phyloP scores from a whole-genome alignment of 1,140 invertebrate genomes.

The Drosophila pseudoobscura region DNA sequence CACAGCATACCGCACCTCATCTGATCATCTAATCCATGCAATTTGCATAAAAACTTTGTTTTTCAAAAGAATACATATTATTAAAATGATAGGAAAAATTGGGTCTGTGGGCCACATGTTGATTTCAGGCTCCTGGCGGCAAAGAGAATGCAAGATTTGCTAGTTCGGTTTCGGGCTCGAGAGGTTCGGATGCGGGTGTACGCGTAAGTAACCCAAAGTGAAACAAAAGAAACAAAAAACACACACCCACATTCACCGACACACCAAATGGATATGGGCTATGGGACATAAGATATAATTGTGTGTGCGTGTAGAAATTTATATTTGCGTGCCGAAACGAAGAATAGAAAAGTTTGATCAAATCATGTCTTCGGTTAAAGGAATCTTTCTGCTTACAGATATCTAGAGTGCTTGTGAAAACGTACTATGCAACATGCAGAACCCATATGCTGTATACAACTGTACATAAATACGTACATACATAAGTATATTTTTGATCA shows the following conservation, averaged over 20 bases:
- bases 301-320: constrained; percentile 47
- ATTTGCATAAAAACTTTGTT: constrained; percentile 58
- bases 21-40: constrained; percentile 6
- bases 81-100: not conserved
- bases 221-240: constrained; percentile 72
- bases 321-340: constrained; percentile 33
- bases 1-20: not conserved
- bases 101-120: constrained; percentile 33
- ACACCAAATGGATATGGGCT: not conserved
- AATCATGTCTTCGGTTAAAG: constrained; percentile 38
- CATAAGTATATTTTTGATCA: too few relatives aligned
- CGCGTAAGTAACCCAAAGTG: constrained; percentile 49
- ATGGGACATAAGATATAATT: too few relatives aligned
- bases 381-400: not conserved
- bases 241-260: constrained; percentile 6
- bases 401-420: too few relatives aligned
- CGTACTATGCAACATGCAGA: too few relatives aligned
- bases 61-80: constrained; percentile 10
- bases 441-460: too few relatives aligned
- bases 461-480: too few relatives aligned
- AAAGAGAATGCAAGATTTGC: constrained; percentile 3
- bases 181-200: too few relatives aligned
- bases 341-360: constrained; percentile 55
- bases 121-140: constrained; percentile 43
- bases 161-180: too few relatives aligned